A percentile compares a stretch with the other conserved stretches of the same genome.
Conservation (phyloP, 2,113 vertebrate genomes). For the Rhipidura dahli region DNA sequence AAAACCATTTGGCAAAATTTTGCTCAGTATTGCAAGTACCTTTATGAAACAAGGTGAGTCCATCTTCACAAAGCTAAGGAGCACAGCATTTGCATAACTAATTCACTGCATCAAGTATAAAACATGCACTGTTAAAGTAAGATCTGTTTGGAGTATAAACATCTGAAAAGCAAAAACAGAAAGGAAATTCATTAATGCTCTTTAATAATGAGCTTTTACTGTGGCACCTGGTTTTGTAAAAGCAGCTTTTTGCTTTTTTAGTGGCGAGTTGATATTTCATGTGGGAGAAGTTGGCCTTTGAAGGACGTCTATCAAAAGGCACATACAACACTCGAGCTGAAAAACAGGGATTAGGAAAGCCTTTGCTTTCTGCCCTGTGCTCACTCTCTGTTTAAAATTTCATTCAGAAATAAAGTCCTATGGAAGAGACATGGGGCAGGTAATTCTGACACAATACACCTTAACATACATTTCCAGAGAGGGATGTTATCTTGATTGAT, state of each 20-base stretch:
- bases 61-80: not conserved
- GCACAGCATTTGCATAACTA: not conserved
- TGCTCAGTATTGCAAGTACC: not conserved
- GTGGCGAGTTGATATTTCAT: not conserved
- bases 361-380: not conserved
- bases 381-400: not conserved
- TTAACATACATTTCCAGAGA: not conserved
- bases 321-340: not conserved
- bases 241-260: not conserved
- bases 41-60: not conserved
- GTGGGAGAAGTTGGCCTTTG: not conserved
- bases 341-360: not conserved
- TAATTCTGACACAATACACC: not conserved
- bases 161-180: not conserved
- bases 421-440: not conserved
- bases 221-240: not conserved
- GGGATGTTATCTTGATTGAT: fast-evolving
- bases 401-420: not conserved
- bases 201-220: not conserved
- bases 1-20: not conserved
- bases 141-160: not conserved
- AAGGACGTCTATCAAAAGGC: not conserved
- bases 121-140: not conserved
- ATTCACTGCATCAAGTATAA: not conserved
- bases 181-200: not conserved